These are phyloP conservation scores for Neuroterus valhalla DNA, from an alignment of 1,140 invertebrate genomes.

Conservation along the genomic window DNA sequence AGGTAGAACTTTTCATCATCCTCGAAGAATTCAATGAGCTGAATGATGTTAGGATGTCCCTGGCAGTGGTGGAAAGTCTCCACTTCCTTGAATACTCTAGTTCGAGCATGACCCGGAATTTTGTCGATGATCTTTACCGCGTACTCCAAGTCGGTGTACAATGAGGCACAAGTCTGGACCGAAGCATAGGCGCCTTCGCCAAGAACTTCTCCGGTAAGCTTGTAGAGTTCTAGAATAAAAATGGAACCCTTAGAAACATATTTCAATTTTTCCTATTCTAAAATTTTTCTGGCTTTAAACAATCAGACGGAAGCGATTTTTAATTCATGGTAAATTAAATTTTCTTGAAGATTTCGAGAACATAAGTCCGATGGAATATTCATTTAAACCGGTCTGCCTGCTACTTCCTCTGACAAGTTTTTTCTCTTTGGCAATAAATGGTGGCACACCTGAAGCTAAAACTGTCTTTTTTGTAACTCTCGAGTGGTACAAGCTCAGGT, in stretches of 20 bases:
- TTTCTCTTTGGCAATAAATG: conserved; percentile 26
- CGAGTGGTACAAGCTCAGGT: no score
- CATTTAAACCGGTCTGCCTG: conserved; percentile 31
- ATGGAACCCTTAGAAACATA: neutral
- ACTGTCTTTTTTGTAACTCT: conserved; percentile 40
- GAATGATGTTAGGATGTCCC: conserved; percentile 97
- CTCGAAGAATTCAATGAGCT: conserved; percentile 97
- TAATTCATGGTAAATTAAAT: no score
- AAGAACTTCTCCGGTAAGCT: conserved; percentile 94
- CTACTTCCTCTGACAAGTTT: no score
- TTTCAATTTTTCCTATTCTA: no score
- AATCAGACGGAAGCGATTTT: no score
- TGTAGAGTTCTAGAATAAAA: conserved; percentile 90
- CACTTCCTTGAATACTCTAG: conserved; percentile 97
- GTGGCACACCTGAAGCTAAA: conserved; percentile 48
- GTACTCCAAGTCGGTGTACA: conserved; percentile 93
- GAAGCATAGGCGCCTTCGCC: conserved; percentile 97
- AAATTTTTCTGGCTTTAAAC: no score
- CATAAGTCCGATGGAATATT: no score
- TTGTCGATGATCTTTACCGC: conserved; percentile 99
- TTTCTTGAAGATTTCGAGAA: no score
- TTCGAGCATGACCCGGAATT: conserved; percentile 92
- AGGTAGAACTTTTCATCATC: conserved; percentile 97
- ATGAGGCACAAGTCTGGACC: conserved; percentile 94
- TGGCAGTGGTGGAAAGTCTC: conserved; percentile 99